phyloP scores from a whole-genome alignment of 1,140 invertebrate species.

The Yoshiicerus persimilis region DNA sequence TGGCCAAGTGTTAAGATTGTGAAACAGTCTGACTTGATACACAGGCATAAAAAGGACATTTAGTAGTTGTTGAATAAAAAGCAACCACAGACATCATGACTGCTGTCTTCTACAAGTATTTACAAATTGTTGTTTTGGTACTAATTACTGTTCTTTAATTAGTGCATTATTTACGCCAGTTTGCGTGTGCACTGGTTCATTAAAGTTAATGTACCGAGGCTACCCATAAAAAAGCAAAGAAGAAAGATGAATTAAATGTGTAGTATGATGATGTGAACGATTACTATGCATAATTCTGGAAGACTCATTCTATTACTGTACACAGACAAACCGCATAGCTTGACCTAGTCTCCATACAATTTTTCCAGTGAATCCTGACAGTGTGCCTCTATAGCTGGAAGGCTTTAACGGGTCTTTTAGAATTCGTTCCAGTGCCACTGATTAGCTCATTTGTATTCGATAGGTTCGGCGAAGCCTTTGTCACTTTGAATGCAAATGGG shows the following conservation, averaged over 20 bases:
- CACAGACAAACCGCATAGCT: neutral
- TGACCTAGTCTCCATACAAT: neutral
- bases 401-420: conserved; percentile 16
- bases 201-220: no score
- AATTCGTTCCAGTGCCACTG: neutral
- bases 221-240: no score
- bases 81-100: no score
- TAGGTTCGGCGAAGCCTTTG: neutral
- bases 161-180: no score
- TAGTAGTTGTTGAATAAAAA: no score
- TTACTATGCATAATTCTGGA: neutral
- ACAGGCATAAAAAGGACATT: no score
- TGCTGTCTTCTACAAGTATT: no score
- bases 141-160: no score
- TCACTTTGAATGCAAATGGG: conserved; percentile 3
- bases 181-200: no score
- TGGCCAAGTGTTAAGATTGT: no score
- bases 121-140: no score
- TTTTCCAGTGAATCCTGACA: neutral
- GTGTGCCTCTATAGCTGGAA: neutral
- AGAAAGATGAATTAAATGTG: neutral
- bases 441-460: conserved; percentile 30
- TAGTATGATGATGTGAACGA: neutral
- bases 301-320: neutral
- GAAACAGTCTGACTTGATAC: no score